A percentile compares a stretch with the other conserved stretches of the same genome.
Evolutionary conservation across 2,797 vertebrate species (phyloP).

Genomic region (Apogon talboti): DNA sequence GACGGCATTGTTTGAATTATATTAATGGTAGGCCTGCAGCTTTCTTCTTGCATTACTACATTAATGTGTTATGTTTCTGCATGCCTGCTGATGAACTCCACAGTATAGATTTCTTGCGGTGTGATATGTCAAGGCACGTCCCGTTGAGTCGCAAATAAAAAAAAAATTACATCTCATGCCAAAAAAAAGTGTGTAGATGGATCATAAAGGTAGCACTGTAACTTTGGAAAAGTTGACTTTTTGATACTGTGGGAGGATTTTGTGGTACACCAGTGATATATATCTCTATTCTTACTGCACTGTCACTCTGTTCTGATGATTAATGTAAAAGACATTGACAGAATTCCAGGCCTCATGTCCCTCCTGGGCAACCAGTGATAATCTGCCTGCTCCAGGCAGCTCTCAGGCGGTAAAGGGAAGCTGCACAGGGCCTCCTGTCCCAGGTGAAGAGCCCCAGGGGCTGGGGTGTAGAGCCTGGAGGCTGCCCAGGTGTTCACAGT

Average conservation of each 20-base stretch:
- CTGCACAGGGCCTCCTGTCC: constrained; percentile 61
- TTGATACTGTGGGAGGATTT: constrained; percentile 34
- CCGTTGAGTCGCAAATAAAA: constrained; percentile 2
- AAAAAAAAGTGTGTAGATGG: background rate
- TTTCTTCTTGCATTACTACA: constrained; percentile 1
- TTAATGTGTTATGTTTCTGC: constrained; percentile 3
- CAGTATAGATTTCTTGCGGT: constrained; percentile 11
- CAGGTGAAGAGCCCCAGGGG: constrained; percentile 84
- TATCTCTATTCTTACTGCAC: constrained; percentile 63
- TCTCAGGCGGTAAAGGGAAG: constrained; percentile 61
- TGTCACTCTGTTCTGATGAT: constrained; percentile 75
- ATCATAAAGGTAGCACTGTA: constrained; percentile 15
- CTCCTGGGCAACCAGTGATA: constrained; percentile 78
- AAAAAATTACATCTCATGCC: background rate
- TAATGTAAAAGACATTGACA: constrained; percentile 80
- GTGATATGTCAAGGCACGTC: constrained; percentile 14
- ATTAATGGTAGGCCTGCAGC: background rate
- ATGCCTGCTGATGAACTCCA: background rate
- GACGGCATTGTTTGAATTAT: constrained; percentile 1
- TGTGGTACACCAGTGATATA: constrained; percentile 44
- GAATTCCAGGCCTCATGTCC: constrained; percentile 76
- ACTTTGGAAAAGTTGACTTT: constrained; percentile 66
- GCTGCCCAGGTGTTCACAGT: constrained; percentile 81
- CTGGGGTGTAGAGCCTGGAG: constrained; percentile 76
- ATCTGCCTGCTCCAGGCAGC: constrained; percentile 71